Base-by-base conservation (phyloP, 2,113 vertebrate species). In the Dolichotis patagonum region DNA sequence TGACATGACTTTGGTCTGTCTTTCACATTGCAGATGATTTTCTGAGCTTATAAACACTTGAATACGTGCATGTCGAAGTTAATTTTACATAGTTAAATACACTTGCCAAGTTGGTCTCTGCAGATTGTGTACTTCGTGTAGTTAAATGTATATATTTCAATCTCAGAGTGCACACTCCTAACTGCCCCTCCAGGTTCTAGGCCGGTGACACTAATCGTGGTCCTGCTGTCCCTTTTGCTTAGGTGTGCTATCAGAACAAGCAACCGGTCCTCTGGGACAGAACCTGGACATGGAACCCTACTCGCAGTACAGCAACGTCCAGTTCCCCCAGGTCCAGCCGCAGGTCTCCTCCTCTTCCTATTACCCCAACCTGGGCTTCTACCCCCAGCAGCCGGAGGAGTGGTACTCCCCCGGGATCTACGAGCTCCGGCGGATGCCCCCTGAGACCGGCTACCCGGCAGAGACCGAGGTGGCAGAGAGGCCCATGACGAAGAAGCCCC, bases 211-310 rank as follows among this genome's bases (percentile, higher is more conserved):
- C 58, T 96, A 73, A 97, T 73, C 75, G 52, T 5, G 32, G 32
- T 62, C 81, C 94, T 80, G 56, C 60, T 67, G 41, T 20, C 71
- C 10, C 96, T 96, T 83, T 95, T 96, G 85, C 91, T 10, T 96
- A 99, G 99, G 99, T 98, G 98, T 99, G 67, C 98, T 99, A 97
- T 98, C 99, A 96, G 99, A 99, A 71, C 99, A 99, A 97, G 98
- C 98, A 93, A 97, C 98, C 97, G 99, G 97, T 93, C 99, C 99
- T 95, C 98, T 99, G 88, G 98, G 99, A 58, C 99, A 99, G 98
- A 99, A 99, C 88, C 97, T 99, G 1, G 99, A 99, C 97, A 98
- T 99, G 96, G 98, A 99, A 94, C 97, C 99, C 14, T 99, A 99
- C 88, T 93, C 98, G 78, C 98, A 98, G 84, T 99, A 99, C 98